Base-by-base conservation (phyloP, 2,888 invertebrate species). In the Spodoptera picta region DNA sequence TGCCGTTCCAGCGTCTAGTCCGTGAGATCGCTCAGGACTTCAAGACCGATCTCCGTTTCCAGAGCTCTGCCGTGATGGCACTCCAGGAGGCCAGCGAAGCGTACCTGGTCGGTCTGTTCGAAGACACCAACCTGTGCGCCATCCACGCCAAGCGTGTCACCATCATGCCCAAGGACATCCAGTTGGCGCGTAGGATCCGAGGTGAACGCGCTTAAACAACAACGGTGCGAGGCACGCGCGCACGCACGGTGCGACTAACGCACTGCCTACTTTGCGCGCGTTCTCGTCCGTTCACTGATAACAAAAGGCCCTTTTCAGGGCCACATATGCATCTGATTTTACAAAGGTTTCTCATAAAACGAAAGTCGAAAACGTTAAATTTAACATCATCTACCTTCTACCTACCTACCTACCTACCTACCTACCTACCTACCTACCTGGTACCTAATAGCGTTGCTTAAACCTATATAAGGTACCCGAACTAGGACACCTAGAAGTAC, bases 91-190 rank as follows among this genome's bases (percentile, higher is more conserved):
- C 98, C 59, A 97, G 97, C 82, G 98, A 98, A 91, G 98, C 98
- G 19, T 98, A 98, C 90, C 95, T 99, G 77, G 98, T 99, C 71
- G 99, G 99, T 76, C 95, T 99, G 64, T 99, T 99, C 93, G 99
- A 99, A 96, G 99, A 99, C 95, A 99, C 99, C 81, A 99, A 99
- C 95, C 96, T 99, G 96, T 99, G 98, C 95, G 99, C 98, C 79
- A 99, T 99, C 90, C 99, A 99, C 89, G 99, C 99, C 83, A 99
- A 99, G 95, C 97, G 99, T 85, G 99, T 99, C 61, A 99, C 99
- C 79, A 99, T 99, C 93, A 99, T 99, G 98, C 99, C 99, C 82
- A 99, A 98, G 95, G 99, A 99, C 91, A 99, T 99, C 87, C 98
- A 98, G 94, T 95, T 99, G 92, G 98, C 99, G 69, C 97, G 98